Evolutionary conservation across 2,797 vertebrate genomes (phyloP).

Genomic region (Psittacula derbiana): DNA sequence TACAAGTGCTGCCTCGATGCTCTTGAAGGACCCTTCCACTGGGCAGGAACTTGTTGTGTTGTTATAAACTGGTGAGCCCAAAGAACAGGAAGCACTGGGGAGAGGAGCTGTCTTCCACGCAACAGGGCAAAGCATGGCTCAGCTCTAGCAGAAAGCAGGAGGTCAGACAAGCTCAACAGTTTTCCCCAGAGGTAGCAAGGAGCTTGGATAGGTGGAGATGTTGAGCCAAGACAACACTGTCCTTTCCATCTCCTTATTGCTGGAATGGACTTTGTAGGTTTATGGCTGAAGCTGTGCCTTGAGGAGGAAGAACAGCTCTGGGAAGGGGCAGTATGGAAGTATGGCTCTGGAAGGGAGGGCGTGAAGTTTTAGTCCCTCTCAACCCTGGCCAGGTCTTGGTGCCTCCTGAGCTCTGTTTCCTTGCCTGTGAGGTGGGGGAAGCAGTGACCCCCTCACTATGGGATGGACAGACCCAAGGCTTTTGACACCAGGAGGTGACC

Average conservation of each 20-base stretch:
- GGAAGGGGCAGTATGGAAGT: background rate
- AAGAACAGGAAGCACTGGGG: background rate
- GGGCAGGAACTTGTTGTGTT: background rate
- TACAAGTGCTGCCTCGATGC: background rate
- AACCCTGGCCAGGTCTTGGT: background rate
- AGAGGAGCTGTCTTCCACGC: background rate
- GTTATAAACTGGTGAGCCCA: background rate
- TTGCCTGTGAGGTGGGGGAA: background rate
- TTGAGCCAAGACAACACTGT: background rate
- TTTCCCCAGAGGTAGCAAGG: background rate
- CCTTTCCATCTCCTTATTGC: background rate
- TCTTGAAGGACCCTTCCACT: background rate
- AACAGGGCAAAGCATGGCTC: background rate
- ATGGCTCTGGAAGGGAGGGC: background rate
- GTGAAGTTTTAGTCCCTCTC: background rate
- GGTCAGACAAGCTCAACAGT: background rate
- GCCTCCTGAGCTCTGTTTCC: background rate
- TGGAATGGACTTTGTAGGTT: background rate
- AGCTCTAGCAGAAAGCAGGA: background rate
- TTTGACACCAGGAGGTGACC: background rate
- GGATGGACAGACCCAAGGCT: background rate
- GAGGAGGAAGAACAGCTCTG: background rate
- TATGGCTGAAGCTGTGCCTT: background rate
- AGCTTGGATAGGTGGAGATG: background rate
- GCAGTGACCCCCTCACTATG: background rate